Percentiles rank a stretch among this genome's conserved stretches.
These are phyloP conservation scores for Equus przewalskii DNA, from an alignment of 2,113 vertebrate genomes.

Conservation along the genomic window DNA sequence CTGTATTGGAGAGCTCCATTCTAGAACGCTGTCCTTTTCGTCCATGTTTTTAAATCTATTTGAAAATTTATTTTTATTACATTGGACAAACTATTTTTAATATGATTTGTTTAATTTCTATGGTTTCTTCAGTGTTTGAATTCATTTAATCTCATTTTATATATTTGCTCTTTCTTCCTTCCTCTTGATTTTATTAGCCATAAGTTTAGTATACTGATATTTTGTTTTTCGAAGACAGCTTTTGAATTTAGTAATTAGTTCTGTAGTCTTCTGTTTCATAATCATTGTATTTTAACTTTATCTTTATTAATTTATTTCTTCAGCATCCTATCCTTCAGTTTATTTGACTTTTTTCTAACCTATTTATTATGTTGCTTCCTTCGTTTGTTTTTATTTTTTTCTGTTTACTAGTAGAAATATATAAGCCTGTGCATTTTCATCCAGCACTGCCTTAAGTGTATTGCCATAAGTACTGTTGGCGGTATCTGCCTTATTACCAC, in stretches of 20 bases:
- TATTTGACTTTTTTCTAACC: constrained; percentile 1
- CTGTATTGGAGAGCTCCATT: background rate
- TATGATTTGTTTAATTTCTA: constrained; percentile 20
- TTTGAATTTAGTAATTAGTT: constrained; percentile 12
- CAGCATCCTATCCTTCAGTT: background rate
- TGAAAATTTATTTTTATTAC: constrained; percentile 17
- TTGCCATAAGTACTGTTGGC: rapidly evolving
- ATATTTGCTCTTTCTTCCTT: background rate
- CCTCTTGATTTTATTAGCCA: constrained; percentile 23
- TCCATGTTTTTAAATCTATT: background rate
- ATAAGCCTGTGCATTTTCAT: background rate
- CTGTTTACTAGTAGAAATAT: background rate
- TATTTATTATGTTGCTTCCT: background rate
- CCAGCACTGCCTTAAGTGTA: too few species aligned
- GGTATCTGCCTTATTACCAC: background rate
- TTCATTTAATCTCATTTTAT: constrained; percentile 24
- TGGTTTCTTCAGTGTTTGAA: background rate
- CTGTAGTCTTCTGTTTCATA: background rate
- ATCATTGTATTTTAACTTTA: background rate
- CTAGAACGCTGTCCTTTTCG: background rate
- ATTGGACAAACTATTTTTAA: background rate
- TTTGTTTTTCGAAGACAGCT: constrained; percentile 12
- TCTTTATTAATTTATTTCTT: background rate
- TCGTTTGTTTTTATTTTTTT: background rate
- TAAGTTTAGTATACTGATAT: background rate